These are phyloP conservation scores for Chionodraco myersi DNA, from an alignment of 2,113 vertebrate genomes.

Conservation along the genomic window DNA sequence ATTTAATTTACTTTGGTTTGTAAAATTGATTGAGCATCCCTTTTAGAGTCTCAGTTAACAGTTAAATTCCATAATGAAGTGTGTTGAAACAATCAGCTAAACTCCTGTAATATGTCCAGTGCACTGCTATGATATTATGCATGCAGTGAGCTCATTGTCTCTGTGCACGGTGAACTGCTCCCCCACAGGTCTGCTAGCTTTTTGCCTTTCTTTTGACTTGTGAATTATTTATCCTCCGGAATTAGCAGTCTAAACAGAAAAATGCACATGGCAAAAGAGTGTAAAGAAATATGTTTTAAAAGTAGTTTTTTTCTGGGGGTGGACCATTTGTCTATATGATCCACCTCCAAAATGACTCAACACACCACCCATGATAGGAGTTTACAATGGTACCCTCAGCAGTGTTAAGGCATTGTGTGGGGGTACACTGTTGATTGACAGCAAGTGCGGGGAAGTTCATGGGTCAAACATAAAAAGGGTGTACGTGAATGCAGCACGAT, in stretches of 20 bases:
- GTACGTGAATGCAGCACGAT: neutral
- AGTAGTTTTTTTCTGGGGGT: neutral
- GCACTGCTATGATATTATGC: conserved; percentile 33
- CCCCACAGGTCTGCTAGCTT: conserved; percentile 64
- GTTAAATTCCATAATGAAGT: conserved; percentile 10
- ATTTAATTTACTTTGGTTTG: neutral
- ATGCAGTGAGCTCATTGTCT: conserved; percentile 37
- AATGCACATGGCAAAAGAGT: neutral
- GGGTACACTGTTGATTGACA: conserved; percentile 36
- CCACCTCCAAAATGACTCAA: conserved; percentile 56
- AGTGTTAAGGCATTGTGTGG: conserved; percentile 8
- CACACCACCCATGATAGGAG: neutral
- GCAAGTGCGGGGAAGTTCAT: conserved; percentile 15
- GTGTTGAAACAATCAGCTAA: neutral
- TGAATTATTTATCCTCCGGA: conserved; percentile 53
- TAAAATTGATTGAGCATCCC: neutral
- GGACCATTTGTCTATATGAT: conserved; percentile 25
- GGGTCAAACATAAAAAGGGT: conserved; percentile 12
- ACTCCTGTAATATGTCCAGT: neutral
- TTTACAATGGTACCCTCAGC: conserved; percentile 1
- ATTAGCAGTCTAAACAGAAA: conserved; percentile 24
- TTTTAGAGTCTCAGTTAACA: conserved; percentile 6
- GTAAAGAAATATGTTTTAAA: conserved; percentile 11
- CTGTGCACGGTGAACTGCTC: conserved; percentile 41
- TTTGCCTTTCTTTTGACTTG: conserved; percentile 42